Evolutionary conservation across 2,797 vertebrate genomes (phyloP).

Genomic region (Lutjanus campechanus): DNA sequence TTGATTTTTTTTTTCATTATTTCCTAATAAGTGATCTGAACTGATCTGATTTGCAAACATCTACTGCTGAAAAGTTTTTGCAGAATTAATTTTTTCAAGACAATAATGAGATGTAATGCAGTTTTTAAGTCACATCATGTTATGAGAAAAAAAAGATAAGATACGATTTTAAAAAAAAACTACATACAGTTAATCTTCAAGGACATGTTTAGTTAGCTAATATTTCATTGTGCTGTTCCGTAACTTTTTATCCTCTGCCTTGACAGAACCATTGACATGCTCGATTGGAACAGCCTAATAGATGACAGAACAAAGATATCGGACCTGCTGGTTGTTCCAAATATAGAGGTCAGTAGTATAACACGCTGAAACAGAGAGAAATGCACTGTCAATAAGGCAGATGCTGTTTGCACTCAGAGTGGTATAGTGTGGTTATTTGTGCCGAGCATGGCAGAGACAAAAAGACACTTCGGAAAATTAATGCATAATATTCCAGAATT

Average conservation of each 20-base stretch:
- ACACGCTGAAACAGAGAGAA: conserved; percentile 12
- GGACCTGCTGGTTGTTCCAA: conserved; percentile 90
- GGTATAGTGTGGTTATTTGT: too few relatives aligned
- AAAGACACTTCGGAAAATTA: not conserved
- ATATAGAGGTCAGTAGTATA: conserved; percentile 85
- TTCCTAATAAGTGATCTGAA: not conserved
- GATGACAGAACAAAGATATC: conserved; percentile 86
- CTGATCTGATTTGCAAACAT: not conserved
- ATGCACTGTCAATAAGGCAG: not conserved
- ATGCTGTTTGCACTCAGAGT: too few relatives aligned
- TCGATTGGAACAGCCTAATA: conserved; percentile 93
- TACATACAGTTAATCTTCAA: not conserved
- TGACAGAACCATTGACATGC: conserved; percentile 90
- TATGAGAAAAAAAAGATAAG: not conserved
- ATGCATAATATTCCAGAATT: not conserved
- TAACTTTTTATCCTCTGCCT: conserved; percentile 9
- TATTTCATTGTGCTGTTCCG: not conserved
- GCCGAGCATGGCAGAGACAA: too few relatives aligned
- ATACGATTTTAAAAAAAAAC: not conserved
- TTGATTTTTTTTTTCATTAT: not conserved
- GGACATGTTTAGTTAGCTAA: not conserved
- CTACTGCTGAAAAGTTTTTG: not conserved
- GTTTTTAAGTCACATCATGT: not conserved
- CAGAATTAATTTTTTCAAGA: not conserved
- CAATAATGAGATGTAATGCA: not conserved